Evolutionary conservation across 2,888 invertebrate species (phyloP).

Genomic region (Eutolmus rufibarbis): DNA sequence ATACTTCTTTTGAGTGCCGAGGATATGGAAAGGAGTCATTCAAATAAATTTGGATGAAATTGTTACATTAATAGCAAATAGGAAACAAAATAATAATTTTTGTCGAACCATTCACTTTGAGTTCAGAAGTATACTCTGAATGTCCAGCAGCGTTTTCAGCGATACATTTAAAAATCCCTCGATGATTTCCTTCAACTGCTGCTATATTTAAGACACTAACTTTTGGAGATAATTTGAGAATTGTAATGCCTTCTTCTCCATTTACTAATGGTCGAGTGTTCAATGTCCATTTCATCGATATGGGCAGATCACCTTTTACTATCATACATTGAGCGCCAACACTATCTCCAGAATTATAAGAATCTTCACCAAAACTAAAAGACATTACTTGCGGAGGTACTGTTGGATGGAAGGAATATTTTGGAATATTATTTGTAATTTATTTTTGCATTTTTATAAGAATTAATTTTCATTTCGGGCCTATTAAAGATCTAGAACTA

Average conservation of each 20-base stretch:
- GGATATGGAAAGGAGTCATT: background rate
- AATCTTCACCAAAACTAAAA: conserved; percentile 75
- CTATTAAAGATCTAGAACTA: background rate
- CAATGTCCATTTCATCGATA: conserved; percentile 76
- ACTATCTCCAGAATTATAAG: conserved; percentile 74
- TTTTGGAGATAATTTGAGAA: conserved; percentile 68
- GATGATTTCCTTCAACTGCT: conserved; percentile 72
- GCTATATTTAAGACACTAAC: conserved; percentile 73
- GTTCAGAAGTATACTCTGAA: conserved; percentile 70
- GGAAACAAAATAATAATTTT: background rate
- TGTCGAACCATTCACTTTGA: conserved; percentile 75
- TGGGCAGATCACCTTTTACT: conserved; percentile 79
- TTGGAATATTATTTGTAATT: background rate
- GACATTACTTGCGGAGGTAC: conserved; percentile 73
- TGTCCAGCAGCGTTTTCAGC: conserved; percentile 75
- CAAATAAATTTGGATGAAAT: background rate
- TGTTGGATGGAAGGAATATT: conserved; percentile 53
- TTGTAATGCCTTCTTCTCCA: conserved; percentile 64
- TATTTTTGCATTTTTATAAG: background rate
- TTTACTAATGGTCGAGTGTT: conserved; percentile 63
- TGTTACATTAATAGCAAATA: background rate
- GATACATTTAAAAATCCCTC: conserved; percentile 77
- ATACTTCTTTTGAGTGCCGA: background rate
- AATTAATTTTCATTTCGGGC: background rate
- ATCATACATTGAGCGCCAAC: conserved; percentile 76